Base-by-base conservation (phyloP, 2,797 vertebrate genomes). In the Labeo calbasu region DNA sequence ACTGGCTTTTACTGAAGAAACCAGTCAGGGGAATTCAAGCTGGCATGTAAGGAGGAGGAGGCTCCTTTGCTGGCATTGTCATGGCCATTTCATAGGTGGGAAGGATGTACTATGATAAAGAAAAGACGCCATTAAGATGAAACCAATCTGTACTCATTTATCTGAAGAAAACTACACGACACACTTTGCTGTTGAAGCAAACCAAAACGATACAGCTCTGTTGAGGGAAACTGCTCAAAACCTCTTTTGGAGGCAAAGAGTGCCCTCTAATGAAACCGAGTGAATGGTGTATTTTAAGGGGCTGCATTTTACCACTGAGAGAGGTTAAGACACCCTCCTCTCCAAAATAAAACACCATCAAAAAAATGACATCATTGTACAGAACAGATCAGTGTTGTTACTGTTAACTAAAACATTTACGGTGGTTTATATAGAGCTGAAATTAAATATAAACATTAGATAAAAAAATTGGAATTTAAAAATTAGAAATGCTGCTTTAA, bases 81-180 rank as follows among this genome's bases (percentile, higher is more conserved):
- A 99, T 95, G 2, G 98, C 98, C 97, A 99, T 99, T 94, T 99
- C 98, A 15, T 99, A 99, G 81, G 97, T 98, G 84, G 98, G 98
- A 91, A 99, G 95, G 89, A 99, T 96, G 88, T 99, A 99, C 98
- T 99, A 53, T 48, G 32, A 32, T 17, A 87, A 12, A 71, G 65
- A 80, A 66, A 91, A 12, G 57, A 21, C 10, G 17, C 19, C 40
- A 51, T 25, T 50, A 23, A 17, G 36, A 75, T 82, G 13, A 43
- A 3, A 63, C 32, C 11, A 73, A 7, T 55, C 13, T 57, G 19
- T 23, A 12, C 43, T 19, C 9, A 23, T 53, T 43, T 25, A 14
- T 13, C 68, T 2, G 11, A 6, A 13, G 8, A 19, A 19, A 71
- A 40, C n/a, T 15, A 71, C 15, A 71, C 8, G 10, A 13, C 11